Evolutionary conservation across 2,797 vertebrate species (phyloP), one percentile per base, ranked within the genome.

Genomic region (Microctenopoma stevenorrisi): DNA sequence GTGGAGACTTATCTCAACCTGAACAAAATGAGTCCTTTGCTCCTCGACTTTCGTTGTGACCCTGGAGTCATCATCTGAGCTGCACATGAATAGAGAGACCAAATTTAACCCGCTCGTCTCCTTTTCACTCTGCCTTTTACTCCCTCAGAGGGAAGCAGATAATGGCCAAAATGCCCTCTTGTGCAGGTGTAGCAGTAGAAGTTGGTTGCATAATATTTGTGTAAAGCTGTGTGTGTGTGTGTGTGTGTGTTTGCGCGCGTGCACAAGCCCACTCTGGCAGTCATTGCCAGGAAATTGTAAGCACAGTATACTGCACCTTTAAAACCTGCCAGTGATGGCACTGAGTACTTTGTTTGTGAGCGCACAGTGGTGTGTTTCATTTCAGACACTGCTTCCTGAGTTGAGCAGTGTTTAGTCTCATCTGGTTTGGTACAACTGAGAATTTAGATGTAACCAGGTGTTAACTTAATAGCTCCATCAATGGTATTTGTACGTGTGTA

Each of bases 161-260:
- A 86, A 86, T 81, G 81, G 73, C 70, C 75, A 77, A 78, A 87
- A 86, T 73, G 72, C 76, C 73, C 81, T 81, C 78, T 69, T 81
- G 81, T 79, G 81, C 75, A 68, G 82, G 83, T 74, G 83, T 74
- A 85, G 85, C 80, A 68, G 73, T 83, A 83, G 78, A 86, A 89
- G 84, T 86, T 76, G 77, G 86, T 93, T 92, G 88, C 86, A 91
- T 92, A 93, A 92, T 92, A 75, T 84, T 83, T 67, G 78, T 86
- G 86, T 85, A 82, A 79, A 81, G 77, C 66, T 69, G 50, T 66
- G 50, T 54, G 63, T 40, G 50, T 47, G 67, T 22, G 64, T 22
- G 65, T 65, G 67, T 58, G 68, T 52, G 70, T 47, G 60, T 50
- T 22, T 22, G 22, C 22, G 22, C 22, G 22, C 22, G 67, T 26